Conservation (phyloP, 1,140 invertebrate genomes). For the Megalopta genalis region DNA sequence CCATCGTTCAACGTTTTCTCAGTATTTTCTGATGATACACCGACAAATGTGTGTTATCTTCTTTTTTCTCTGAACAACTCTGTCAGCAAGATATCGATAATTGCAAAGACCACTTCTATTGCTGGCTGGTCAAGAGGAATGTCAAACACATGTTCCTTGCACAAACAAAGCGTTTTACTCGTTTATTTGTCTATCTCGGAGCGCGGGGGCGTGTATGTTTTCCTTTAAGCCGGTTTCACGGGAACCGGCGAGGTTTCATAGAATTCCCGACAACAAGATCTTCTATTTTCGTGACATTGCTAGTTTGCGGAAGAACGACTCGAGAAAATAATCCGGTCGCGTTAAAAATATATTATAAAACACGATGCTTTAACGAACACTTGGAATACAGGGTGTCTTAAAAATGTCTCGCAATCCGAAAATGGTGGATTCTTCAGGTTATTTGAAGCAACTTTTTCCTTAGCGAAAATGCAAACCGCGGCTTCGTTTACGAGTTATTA, state of each 20-base stretch:
- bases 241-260: too few relatives aligned
- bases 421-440: too few relatives aligned
- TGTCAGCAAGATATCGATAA: slow-evolving; percentile 1
- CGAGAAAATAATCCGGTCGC: neutral
- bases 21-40: neutral
- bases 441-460: too few relatives aligned
- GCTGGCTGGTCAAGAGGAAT: neutral
- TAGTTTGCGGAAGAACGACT: too few relatives aligned
- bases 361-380: too few relatives aligned
- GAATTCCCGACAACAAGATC: neutral
- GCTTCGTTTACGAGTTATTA: too few relatives aligned
- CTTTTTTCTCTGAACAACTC: neutral
- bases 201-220: neutral
- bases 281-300: neutral
- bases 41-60: neutral
- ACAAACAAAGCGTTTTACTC: neutral
- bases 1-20: neutral
- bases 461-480: too few relatives aligned
- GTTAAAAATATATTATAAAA: too few relatives aligned
- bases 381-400: too few relatives aligned
- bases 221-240: neutral
- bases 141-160: neutral
- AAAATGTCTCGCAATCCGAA: too few relatives aligned
- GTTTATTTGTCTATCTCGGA: neutral
- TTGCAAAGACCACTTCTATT: neutral